Conservation (phyloP, 2,113 vertebrate species). For the Marmota flaviventris region DNA sequence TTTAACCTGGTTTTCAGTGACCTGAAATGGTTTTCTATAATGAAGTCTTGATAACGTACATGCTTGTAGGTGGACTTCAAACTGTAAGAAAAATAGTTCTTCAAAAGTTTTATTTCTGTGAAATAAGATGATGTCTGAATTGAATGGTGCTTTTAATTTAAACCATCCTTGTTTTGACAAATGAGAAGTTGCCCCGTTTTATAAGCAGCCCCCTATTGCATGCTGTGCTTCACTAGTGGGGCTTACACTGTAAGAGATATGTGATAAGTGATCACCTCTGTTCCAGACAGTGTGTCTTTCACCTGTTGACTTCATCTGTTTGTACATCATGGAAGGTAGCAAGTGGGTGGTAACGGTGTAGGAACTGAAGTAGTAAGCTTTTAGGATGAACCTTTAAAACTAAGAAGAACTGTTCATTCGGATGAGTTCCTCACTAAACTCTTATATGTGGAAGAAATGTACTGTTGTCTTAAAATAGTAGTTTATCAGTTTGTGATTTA, state of each 20-base stretch:
- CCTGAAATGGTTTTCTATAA: background rate
- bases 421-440: background rate
- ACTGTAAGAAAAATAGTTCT: slow-evolving; percentile 14
- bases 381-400: slow-evolving; percentile 2
- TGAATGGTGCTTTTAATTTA: slow-evolving; percentile 19
- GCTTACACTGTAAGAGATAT: background rate
- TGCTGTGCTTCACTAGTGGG: background rate
- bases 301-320: background rate
- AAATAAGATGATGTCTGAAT: background rate
- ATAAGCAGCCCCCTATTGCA: background rate
- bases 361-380: background rate
- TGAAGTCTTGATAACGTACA: background rate
- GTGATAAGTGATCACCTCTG: background rate
- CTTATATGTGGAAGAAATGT: background rate
- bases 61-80: background rate
- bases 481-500: slow-evolving; percentile 34
- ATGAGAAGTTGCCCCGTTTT: background rate
- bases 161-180: slow-evolving; percentile 34
- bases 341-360: background rate
- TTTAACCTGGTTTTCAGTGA: slow-evolving; percentile 2
- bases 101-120: slow-evolving; percentile 13
- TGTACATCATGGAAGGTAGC: background rate
- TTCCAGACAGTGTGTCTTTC: background rate
- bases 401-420: slow-evolving; percentile 23
- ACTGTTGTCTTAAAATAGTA: background rate